Conservation (phyloP, 2,888 invertebrate genomes). For the Diarsia mendica region DNA sequence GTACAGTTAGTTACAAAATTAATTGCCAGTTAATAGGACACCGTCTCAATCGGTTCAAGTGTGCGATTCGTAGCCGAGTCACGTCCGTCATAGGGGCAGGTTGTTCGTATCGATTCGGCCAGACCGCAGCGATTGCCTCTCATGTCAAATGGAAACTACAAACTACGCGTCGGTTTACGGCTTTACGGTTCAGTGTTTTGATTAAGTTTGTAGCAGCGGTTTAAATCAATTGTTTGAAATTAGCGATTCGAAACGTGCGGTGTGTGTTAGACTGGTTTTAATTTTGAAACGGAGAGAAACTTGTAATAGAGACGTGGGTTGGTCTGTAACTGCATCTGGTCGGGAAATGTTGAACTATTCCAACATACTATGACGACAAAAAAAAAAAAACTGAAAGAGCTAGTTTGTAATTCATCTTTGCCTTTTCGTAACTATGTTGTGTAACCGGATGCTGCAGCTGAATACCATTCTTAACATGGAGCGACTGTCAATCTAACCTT, state of each 20-base stretch:
- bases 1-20: slow-evolving; percentile 24
- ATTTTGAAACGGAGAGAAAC: background rate
- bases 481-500: too few species aligned
- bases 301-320: slow-evolving; percentile 10
- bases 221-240: slow-evolving; percentile 45
- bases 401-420: too few species aligned
- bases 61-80: slow-evolving; percentile 65
- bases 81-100: slow-evolving; percentile 74
- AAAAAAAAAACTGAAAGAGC: background rate
- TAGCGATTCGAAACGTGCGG: slow-evolving; percentile 17
- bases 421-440: too few species aligned
- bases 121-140: slow-evolving; percentile 50
- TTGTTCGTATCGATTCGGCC: slow-evolving; percentile 67
- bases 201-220: slow-evolving; percentile 43
- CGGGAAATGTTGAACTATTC: background rate
- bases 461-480: too few species aligned
- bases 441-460: too few species aligned
- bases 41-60: slow-evolving; percentile 51
- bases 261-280: background rate
- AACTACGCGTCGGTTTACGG: slow-evolving; percentile 29
- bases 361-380: background rate
- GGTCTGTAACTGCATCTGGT: background rate
- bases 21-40: slow-evolving; percentile 51
- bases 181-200: slow-evolving; percentile 37
- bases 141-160: slow-evolving; percentile 57